Base-by-base conservation (phyloP, 2,888 invertebrate species). In the Troides helena region DNA sequence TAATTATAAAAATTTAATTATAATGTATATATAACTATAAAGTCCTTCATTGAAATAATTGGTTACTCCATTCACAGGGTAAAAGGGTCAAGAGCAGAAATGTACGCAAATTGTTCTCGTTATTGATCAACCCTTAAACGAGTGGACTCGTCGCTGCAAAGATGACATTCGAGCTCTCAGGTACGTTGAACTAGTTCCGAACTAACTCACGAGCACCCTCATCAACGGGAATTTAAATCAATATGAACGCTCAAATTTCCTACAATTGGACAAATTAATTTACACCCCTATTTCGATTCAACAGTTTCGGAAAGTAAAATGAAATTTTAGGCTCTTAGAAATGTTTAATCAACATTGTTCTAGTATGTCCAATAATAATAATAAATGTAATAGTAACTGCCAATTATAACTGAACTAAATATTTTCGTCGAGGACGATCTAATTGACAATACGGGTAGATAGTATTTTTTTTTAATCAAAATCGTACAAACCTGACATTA, bases 181-280 rank as follows among this genome's bases (percentile, higher is more conserved):
- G 14, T 12, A 50, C 5, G 30, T 25, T 50, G 10, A 65, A 65
- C 46, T 66, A 66, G 59, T 66, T 60, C 46, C 60, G n/a, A 30
- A 46, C 50, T 58, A 43, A 58, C 50, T 17, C 43, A 50, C 39
- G 12, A n/a, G 50, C 46, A 60, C 50, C 50, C n/a, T 36, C 14
- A 50, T 18, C 57, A n/a, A 3, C 23, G 8, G 7, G 23, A 58
- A 68, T 67, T 68, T 58, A 25, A 56, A 65, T 65, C 58, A 59
- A 59, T 18, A 12, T 25, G 18, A 23, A 65, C 46, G 12, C 21
- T 43, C 18, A 58, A 58, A 46, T 46, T 25, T 59, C 25, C 25
- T 23, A 25, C n/a, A 25, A 25, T 65, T 25, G 12, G 25, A 59
- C 46, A 23, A 59, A 59, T 46, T 59, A n/a, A 53, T 58, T 23